A percentile compares a stretch with the other conserved stretches of the same genome.
Conservation (phyloP, 2,888 invertebrate genomes). For the Noctua comes region DNA sequence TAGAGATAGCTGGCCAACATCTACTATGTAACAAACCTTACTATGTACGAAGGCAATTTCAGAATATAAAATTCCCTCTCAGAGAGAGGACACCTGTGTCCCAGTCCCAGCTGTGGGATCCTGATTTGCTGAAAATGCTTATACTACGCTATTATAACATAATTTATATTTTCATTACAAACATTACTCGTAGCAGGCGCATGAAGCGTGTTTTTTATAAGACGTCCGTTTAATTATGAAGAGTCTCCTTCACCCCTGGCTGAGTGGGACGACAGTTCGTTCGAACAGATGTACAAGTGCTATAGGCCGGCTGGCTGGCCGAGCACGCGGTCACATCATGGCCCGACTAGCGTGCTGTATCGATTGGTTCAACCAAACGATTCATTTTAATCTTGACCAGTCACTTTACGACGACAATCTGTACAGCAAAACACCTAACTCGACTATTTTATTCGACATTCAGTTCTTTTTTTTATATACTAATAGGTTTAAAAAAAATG, state of each 20-base stretch:
- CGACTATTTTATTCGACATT: conserved; percentile 31
- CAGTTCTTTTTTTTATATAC: conserved; percentile 33
- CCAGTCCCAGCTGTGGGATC: neutral
- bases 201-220: conserved; percentile 25
- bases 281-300: conserved; percentile 1
- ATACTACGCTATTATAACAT: neutral
- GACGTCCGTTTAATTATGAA: conserved; percentile 25
- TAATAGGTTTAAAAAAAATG: neutral
- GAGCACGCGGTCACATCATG: conserved; percentile 77
- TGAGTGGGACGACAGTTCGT: conserved; percentile 38
- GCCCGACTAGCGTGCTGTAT: conserved; percentile 68
- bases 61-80: neutral
- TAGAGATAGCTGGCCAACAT: conserved; percentile 34
- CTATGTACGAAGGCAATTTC: conserved; percentile 4
- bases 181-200: conserved; percentile 12
- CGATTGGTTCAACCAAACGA: conserved; percentile 76
- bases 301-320: conserved; percentile 46
- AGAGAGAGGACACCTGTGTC: neutral
- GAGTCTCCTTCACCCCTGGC: conserved; percentile 50
- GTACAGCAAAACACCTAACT: conserved; percentile 48
- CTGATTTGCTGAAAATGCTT: neutral
- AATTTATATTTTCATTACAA: neutral
- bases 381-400: conserved; percentile 72
- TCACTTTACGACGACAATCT: conserved; percentile 58
- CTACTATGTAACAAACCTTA: conserved; percentile 13